These are phyloP conservation scores for Epicampocera succincta DNA, from an alignment of 2,888 invertebrate genomes.

Conservation along the genomic window DNA sequence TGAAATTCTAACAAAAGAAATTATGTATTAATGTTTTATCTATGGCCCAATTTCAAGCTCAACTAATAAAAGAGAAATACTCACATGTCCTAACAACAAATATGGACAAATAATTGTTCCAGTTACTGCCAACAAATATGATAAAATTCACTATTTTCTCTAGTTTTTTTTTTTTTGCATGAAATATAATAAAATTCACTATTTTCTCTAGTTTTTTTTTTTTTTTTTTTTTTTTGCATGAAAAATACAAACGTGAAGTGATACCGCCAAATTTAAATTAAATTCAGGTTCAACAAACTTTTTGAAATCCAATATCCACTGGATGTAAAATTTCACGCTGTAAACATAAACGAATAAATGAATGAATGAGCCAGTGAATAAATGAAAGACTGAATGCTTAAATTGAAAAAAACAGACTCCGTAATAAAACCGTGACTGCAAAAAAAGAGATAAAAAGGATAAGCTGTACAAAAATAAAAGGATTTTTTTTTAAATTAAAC, in stretches of 20 bases:
- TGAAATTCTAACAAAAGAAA: no score
- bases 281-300: constrained; percentile 59
- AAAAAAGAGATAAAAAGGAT: not conserved
- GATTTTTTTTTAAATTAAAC: not conserved
- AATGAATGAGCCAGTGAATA: constrained; percentile 1
- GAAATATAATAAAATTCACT: not conserved
- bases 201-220: no score
- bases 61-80: no score
- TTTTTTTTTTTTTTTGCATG: not conserved
- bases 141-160: no score
- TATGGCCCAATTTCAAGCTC: no score
- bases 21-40: no score
- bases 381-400: constrained; percentile 19
- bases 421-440: constrained; percentile 1
- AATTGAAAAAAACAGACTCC: not conserved
- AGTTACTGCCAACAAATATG: not conserved
- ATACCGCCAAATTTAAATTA: constrained; percentile 25
- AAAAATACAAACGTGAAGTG: not conserved
- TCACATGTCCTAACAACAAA: no score
- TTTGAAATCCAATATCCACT: constrained; percentile 34
- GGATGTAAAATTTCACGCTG: constrained; percentile 32
- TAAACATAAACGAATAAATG: constrained; percentile 13
- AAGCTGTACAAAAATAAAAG: not conserved
- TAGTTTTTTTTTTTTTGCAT: no score
- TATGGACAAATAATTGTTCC: not conserved